phyloP scores from a whole-genome alignment of 2,113 vertebrate genomes.

The Platichthys stellatus region DNA sequence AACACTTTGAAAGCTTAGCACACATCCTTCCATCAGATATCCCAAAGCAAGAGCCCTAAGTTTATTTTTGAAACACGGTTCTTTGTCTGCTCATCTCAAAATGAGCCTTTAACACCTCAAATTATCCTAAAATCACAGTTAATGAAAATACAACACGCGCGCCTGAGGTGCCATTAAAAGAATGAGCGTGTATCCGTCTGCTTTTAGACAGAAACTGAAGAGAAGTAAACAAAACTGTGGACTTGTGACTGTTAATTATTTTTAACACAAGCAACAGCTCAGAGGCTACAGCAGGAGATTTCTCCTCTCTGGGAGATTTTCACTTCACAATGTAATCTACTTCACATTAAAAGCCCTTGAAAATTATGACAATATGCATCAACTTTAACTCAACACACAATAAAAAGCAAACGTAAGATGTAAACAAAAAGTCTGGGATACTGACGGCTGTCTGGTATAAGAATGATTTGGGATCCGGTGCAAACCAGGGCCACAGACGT shows the following conservation, averaged over 20 bases:
- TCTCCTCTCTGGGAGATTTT: slow-evolving; percentile 3
- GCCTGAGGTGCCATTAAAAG: slow-evolving; percentile 9
- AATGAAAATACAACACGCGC: slow-evolving; percentile 10
- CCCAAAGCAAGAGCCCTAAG: slow-evolving; percentile 29
- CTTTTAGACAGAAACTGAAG: slow-evolving; percentile 14
- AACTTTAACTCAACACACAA: background rate
- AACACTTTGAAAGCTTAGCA: slow-evolving; percentile 50
- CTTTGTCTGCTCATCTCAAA: slow-evolving; percentile 33
- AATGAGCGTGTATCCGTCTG: background rate
- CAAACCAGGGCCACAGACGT: background rate
- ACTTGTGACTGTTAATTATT: background rate
- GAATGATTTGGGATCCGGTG: too few relatives aligned
- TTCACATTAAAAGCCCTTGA: background rate
- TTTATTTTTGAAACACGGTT: slow-evolving; percentile 31
- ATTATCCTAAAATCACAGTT: slow-evolving; percentile 35
- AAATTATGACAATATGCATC: background rate
- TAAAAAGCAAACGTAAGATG: background rate
- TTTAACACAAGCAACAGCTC: slow-evolving; percentile 8
- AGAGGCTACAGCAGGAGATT: slow-evolving; percentile 3
- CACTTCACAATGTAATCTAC: background rate
- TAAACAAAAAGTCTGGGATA: too few relatives aligned
- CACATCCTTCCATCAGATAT: slow-evolving; percentile 35
- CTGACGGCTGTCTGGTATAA: too few relatives aligned
- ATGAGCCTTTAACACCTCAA: slow-evolving; percentile 34
- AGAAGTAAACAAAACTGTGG: slow-evolving; percentile 11